Evolutionary conservation across 1,140 invertebrate species (phyloP).

Genomic region (Ctenoplectra terminalis): DNA sequence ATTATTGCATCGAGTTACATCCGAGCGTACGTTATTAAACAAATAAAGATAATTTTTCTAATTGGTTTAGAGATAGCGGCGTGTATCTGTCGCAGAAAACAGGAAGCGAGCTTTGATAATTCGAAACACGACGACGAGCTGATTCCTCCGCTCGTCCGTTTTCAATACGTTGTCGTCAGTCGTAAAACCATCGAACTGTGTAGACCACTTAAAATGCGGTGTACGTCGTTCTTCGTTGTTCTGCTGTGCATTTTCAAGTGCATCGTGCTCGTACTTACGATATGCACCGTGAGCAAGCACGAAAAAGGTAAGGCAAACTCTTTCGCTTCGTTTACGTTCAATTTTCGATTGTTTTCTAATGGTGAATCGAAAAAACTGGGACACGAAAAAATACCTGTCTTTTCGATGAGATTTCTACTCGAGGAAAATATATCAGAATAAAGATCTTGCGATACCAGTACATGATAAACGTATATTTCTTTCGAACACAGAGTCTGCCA

Average conservation of each 20-base stretch:
- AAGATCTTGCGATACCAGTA: not conserved
- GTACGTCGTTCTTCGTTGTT: conserved; percentile 36
- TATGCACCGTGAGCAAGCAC: conserved; percentile 64
- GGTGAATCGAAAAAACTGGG: not conserved
- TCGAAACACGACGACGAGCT: not conserved
- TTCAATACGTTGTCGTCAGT: conserved; percentile 22
- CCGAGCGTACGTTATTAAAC: too few relatives aligned
- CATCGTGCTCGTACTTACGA: conserved; percentile 27
- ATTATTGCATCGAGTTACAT: not conserved
- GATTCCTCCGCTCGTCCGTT: not conserved
- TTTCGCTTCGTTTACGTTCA: not conserved
- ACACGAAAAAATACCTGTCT: too few relatives aligned
- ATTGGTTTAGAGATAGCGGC: conserved; percentile 32
- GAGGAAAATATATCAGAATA: not conserved
- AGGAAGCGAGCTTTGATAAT: conserved; percentile 56
- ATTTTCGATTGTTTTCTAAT: not conserved
- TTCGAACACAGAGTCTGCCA: not conserved
- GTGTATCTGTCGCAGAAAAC: conserved; percentile 35
- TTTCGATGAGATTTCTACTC: not conserved
- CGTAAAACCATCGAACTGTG: conserved; percentile 3
- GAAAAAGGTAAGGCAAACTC: conserved; percentile 60
- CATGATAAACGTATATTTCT: not conserved
- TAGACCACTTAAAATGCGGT: conserved; percentile 44
- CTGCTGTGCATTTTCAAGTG: conserved; percentile 50
- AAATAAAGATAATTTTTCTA: not conserved